Percentiles rank a stretch among this genome's conserved stretches.
phyloP scores from a whole-genome alignment of 2,797 vertebrate species.

The Myripristis jacobus region DNA sequence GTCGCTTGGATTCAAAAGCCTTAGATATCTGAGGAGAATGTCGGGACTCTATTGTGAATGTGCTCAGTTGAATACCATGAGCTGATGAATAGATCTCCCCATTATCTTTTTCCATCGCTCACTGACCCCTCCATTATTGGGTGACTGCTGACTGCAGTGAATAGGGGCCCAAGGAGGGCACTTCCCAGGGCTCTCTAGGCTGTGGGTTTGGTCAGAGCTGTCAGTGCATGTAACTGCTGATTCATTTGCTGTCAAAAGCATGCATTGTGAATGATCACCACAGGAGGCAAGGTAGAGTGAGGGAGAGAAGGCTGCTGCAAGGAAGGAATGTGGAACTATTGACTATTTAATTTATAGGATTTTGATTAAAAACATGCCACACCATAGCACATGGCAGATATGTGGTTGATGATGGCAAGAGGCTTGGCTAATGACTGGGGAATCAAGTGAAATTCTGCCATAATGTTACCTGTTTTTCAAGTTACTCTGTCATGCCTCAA shows the following conservation, averaged over 20 bases:
- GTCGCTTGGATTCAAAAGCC: slow-evolving; percentile 67
- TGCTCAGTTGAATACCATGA: slow-evolving; percentile 68
- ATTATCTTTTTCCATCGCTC: slow-evolving; percentile 81
- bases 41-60: slow-evolving; percentile 72
- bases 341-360: slow-evolving; percentile 63
- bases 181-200: slow-evolving; percentile 76
- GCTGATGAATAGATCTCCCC: slow-evolving; percentile 77
- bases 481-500: background rate
- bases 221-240: slow-evolving; percentile 85
- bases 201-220: slow-evolving; percentile 78
- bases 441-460: background rate
- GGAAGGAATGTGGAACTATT: slow-evolving; percentile 71
- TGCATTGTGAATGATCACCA: slow-evolving; percentile 77
- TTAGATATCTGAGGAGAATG: slow-evolving; percentile 75
- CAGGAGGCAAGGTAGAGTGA: slow-evolving; percentile 72
- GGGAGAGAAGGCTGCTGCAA: slow-evolving; percentile 56
- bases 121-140: slow-evolving; percentile 83
- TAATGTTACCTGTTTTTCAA: background rate
- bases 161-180: slow-evolving; percentile 73
- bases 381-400: background rate
- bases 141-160: slow-evolving; percentile 80
- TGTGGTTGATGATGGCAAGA: slow-evolving; percentile 3
- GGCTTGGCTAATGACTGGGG: background rate
- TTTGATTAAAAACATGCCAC: slow-evolving; percentile 29
- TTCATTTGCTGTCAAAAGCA: slow-evolving; percentile 85